These are phyloP conservation scores for Centropus unirufus DNA, from an alignment of 2,113 vertebrate species.

Conservation along the genomic window DNA sequence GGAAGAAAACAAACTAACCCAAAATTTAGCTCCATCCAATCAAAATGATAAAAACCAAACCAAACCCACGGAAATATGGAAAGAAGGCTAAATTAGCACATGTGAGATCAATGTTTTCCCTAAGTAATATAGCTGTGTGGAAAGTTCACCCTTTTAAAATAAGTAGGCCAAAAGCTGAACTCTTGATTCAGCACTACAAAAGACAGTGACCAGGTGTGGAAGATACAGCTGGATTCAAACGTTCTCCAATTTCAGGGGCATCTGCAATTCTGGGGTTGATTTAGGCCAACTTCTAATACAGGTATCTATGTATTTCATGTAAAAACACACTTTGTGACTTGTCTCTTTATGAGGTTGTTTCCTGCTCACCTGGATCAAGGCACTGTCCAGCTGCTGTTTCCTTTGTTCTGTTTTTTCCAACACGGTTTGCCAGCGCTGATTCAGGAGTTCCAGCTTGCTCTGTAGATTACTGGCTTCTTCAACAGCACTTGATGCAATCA, in stretches of 20 bases:
- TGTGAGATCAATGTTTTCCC: neutral
- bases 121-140: neutral
- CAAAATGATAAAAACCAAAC: neutral
- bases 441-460: constrained; percentile 90
- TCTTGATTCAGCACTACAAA: neutral
- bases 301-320: neutral
- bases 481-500: constrained; percentile 91
- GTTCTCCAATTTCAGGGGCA: neutral
- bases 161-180: neutral
- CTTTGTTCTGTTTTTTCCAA: constrained; percentile 90
- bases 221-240: neutral
- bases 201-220: neutral
- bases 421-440: constrained; percentile 90
- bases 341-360: constrained; percentile 4
- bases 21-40: neutral
- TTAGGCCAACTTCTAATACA: neutral
- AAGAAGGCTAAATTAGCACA: neutral
- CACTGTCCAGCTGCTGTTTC: constrained; percentile 88
- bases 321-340: neutral
- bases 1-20: neutral
- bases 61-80: neutral
- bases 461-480: constrained; percentile 92
- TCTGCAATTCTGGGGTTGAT: neutral
- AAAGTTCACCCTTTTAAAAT: neutral
- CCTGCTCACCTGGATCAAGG: constrained; percentile 90